Evolutionary conservation across 2,888 invertebrate species (phyloP), one percentile per base, ranked within the genome.

Genomic region (Mantis religiosa): DNA sequence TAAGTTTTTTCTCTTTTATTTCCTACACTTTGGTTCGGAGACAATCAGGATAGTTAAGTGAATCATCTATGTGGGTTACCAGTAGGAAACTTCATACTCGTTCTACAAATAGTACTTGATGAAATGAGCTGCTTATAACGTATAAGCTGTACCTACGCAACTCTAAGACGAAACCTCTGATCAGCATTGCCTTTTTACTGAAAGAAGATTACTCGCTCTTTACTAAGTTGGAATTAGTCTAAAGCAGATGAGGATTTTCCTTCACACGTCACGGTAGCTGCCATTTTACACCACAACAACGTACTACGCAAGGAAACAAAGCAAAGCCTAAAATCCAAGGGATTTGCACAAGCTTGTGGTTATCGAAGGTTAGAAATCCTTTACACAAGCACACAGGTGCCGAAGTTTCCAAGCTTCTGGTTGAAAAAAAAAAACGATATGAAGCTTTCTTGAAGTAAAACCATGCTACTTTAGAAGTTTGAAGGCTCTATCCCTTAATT

Each of bases 1-100:
- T n/a, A n/a, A n/a, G n/a, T n/a, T n/a, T n/a, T n/a, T n/a, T n/a
- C n/a, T n/a, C 0, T 3, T 34, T 34, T 34, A 7, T 34, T 34
- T 7, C 7, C 3, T 1, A 41, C 12, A 1, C 12, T 41, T 41
- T 12, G 2, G 0, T 41, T 2, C 1, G 12, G 12, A 1, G 0
- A 1, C 2, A 12, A 1, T 1, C 1, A 41, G 1, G 1, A 12
- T 12, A 12, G 12, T 41, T 41, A 1, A 41, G 41, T 41, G 12
- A 0, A 9, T 41, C 6, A 1, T 41, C 1, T 41, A 12, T 41
- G 12, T 12, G 9, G 12, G 12, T 12, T 41, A 41, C 0, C 41
- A 41, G 41, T 41, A 2, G 41, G 34, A 41, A 41, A 12, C 9
- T 41, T 41, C 12, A 9, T 41, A 41, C 12, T 41, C 12, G 12